Percentiles rank a stretch among this genome's conserved stretches.
Conservation (phyloP, 2,113 vertebrate species). For the Felis chaus region DNA sequence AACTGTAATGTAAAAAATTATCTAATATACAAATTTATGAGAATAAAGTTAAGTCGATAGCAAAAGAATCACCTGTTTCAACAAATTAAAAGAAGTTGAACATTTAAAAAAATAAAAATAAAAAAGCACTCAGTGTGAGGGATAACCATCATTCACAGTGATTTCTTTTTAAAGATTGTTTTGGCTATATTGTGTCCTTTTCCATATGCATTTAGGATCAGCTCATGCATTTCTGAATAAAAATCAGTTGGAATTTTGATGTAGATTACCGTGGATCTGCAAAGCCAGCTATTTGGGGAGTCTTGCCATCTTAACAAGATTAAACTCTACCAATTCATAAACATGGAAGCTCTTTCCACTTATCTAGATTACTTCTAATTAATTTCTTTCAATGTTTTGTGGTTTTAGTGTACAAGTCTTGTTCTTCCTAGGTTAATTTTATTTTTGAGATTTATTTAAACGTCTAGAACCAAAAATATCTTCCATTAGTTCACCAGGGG, state of each 20-base stretch:
- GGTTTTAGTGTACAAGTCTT: not conserved
- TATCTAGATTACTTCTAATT: not conserved
- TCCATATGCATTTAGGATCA: not conserved
- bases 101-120: too few species aligned
- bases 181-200: not conserved
- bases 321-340: not conserved
- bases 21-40: too few species aligned
- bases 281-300: not conserved
- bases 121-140: not conserved
- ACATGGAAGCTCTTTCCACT: not conserved
- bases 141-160: not conserved
- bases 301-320: not conserved
- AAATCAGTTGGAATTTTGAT: not conserved
- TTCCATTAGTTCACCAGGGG: not conserved
- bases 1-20: too few species aligned
- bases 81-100: too few species aligned
- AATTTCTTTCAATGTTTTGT: not conserved
- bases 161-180: not conserved
- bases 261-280: not conserved
- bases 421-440: not conserved
- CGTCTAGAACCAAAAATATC: not conserved
- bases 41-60: too few species aligned
- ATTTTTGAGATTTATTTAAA: not conserved
- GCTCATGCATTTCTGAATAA: not conserved
- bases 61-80: too few species aligned